Conservation (phyloP, 2,888 invertebrate genomes). For the Ectemnius continuus region DNA sequence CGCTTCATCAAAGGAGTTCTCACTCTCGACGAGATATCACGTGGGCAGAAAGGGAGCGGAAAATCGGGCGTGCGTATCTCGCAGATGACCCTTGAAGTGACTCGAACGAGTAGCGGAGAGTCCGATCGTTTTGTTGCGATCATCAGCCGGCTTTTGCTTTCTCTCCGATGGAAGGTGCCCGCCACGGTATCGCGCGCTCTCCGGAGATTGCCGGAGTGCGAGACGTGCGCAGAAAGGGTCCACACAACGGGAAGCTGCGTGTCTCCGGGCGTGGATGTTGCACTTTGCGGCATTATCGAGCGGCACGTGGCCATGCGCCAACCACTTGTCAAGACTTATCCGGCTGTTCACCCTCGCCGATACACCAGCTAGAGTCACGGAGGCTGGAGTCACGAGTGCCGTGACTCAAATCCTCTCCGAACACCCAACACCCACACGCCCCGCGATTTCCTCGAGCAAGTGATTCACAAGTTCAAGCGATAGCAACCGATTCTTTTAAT, state of each 20-base stretch:
- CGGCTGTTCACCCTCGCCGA: constrained; percentile 62
- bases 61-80: no score
- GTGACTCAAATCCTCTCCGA: not conserved
- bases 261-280: constrained; percentile 23
- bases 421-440: not conserved
- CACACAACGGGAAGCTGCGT: not conserved
- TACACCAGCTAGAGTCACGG: constrained; percentile 20
- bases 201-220: not conserved
- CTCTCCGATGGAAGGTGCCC: not conserved
- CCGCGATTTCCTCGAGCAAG: not conserved
- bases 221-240: constrained; percentile 13
- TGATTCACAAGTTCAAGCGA: no score
- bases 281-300: constrained; percentile 43
- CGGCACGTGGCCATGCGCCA: constrained; percentile 61
- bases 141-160: not conserved
- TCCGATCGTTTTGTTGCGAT: not conserved
- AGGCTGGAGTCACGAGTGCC: constrained; percentile 10
- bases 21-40: not conserved
- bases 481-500: no score
- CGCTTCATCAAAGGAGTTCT: not conserved
- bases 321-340: constrained; percentile 63
- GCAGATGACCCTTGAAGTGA: no score
- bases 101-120: not conserved
- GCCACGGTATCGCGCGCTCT: no score
- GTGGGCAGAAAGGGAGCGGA: not conserved